These are phyloP conservation scores for Sarcophaga caerulescens DNA, from an alignment of 2,888 invertebrate species.

Conservation along the genomic window DNA sequence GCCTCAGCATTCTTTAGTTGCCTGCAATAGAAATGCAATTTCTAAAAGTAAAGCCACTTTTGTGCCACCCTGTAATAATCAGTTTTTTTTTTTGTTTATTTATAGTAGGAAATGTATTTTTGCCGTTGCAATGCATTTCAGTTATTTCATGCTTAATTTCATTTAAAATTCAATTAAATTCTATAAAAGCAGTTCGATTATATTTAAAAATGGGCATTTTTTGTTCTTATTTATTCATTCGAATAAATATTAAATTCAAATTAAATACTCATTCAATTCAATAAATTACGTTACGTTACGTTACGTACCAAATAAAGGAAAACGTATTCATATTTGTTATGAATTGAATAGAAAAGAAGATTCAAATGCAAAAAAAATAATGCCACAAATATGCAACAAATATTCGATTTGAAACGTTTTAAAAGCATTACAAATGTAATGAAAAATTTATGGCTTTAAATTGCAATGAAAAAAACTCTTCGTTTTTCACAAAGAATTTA, in stretches of 20 bases:
- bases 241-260: background rate
- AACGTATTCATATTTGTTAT: background rate
- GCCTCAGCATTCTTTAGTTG: too few species aligned
- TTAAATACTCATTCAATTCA: background rate
- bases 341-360: background rate
- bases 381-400: background rate
- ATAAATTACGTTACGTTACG: too few species aligned
- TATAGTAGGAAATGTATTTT: background rate
- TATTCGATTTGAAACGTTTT: too few species aligned
- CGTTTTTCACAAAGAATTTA: too few species aligned
- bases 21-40: too few species aligned
- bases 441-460: background rate
- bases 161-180: slow-evolving; percentile 44
- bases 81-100: too few species aligned
- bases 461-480: background rate
- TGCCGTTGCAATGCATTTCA: slow-evolving; percentile 6
- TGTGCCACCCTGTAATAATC: too few species aligned
- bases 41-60: too few species aligned
- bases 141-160: slow-evolving; percentile 45
- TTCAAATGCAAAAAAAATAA: background rate
- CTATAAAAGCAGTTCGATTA: slow-evolving; percentile 11
- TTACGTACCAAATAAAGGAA: too few species aligned
- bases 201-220: background rate
- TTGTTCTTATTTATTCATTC: background rate
- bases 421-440: background rate